These are phyloP conservation scores for Vireo griseus DNA, from an alignment of 2,797 vertebrate genomes.

Conservation along the genomic window DNA sequence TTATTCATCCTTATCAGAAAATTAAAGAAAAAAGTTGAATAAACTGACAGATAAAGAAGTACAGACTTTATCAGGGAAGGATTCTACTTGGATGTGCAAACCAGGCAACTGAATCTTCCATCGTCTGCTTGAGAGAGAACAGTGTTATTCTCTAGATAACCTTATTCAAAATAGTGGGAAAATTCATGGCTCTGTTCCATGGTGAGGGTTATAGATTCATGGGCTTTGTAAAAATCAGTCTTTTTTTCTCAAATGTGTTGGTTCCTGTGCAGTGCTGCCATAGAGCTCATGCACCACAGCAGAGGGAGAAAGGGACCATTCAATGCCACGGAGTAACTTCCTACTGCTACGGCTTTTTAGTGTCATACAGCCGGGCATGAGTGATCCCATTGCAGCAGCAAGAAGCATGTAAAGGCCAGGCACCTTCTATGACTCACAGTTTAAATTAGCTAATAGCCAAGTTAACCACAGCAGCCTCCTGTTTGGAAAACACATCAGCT, in stretches of 20 bases:
- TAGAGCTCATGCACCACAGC: neutral
- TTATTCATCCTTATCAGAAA: neutral
- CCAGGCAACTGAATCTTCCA: rapidly evolving
- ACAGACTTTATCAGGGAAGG: neutral
- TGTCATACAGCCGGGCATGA: neutral
- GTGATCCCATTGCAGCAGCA: neutral
- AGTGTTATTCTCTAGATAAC: neutral
- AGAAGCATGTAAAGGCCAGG: neutral
- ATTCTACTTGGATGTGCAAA: neutral
- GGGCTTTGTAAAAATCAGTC: neutral
- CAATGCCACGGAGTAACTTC: neutral
- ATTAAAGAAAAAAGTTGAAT: neutral
- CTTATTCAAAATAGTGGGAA: neutral
- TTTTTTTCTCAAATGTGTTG: neutral
- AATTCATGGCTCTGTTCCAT: neutral
- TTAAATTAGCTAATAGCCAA: neutral
- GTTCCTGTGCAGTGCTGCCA: rapidly evolving
- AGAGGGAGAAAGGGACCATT: neutral
- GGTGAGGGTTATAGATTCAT: neutral
- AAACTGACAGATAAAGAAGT: neutral
- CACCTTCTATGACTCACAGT: neutral
- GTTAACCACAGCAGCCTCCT: neutral
- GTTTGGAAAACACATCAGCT: neutral
- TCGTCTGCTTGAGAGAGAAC: neutral
- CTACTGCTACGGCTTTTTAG: neutral